These are phyloP conservation scores for Muscicapa striata DNA, from an alignment of 2,797 vertebrate genomes.

Conservation along the genomic window DNA sequence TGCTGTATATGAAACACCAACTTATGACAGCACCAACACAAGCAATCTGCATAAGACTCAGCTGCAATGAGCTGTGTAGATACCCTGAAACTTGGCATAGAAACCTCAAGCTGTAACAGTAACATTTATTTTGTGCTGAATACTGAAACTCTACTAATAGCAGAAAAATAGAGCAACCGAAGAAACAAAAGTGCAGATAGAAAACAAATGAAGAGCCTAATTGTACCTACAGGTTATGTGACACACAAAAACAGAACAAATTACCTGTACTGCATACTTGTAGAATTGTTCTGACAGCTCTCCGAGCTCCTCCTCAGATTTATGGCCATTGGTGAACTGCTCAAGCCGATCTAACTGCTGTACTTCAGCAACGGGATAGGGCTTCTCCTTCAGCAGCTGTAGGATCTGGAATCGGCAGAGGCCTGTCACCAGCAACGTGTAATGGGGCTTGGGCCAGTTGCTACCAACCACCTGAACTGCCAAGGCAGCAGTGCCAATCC, in stretches of 20 bases:
- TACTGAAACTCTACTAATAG: neutral
- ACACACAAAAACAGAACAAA: neutral
- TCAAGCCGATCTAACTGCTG: conserved; percentile 93
- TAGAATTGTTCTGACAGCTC: conserved; percentile 91
- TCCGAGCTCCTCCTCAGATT: conserved; percentile 82
- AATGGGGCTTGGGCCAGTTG: conserved; percentile 98
- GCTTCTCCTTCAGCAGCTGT: conserved; percentile 87
- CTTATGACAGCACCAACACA: neutral
- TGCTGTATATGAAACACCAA: neutral
- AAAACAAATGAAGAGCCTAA: neutral
- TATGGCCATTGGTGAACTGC: conserved; percentile 81
- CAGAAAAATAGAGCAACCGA: neutral
- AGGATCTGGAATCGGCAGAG: conserved; percentile 91
- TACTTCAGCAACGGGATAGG: conserved; percentile 90
- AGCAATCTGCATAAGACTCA: neutral
- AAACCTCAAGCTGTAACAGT: neutral
- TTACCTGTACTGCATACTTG: conserved; percentile 90
- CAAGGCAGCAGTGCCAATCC: conserved; percentile 92
- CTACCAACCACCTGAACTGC: conserved; percentile 96
- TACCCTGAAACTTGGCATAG: fast-evolving
- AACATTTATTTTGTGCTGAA: neutral
- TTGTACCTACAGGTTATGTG: fast-evolving
- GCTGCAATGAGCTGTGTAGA: neutral
- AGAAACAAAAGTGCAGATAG: neutral
- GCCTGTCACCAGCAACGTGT: conserved; percentile 92